Evolutionary conservation across 1,140 invertebrate genomes (phyloP).

Genomic region (Lepidurus packardi): DNA sequence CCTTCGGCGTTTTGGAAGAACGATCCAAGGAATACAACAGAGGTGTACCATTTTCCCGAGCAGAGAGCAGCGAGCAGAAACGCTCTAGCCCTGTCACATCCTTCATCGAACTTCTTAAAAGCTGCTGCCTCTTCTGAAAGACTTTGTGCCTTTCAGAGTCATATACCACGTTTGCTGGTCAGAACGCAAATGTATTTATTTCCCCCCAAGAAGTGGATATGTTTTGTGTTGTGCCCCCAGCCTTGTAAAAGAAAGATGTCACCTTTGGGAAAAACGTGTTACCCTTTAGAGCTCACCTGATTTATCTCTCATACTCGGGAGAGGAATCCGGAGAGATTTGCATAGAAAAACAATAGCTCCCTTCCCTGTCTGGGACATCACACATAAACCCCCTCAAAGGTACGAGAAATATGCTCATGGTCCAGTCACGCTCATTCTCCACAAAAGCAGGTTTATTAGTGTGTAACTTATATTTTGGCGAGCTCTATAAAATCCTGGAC

Average conservation of each 20-base stretch:
- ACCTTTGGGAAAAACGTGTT: slow-evolving; percentile 2
- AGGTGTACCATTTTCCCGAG: background rate
- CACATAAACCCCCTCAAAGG: background rate
- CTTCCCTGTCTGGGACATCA: background rate
- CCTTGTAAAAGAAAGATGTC: background rate
- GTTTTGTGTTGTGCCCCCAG: background rate
- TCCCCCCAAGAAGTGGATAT: background rate
- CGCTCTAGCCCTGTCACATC: background rate
- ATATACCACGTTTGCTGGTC: too few relatives aligned
- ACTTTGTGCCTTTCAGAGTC: background rate
- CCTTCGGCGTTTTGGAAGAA: background rate
- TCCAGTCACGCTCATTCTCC: background rate
- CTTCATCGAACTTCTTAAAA: background rate
- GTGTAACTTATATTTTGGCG: slow-evolving; percentile 10
- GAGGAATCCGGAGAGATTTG: background rate
- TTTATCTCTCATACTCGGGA: background rate
- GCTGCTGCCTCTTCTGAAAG: background rate
- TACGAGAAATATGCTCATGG: background rate
- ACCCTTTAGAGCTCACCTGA: slow-evolving; percentile 6
- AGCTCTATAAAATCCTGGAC: background rate
- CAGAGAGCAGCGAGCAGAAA: background rate
- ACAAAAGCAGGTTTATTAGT: slow-evolving; percentile 19
- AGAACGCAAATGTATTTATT: background rate
- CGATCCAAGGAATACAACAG: too few relatives aligned
- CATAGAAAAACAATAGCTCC: slow-evolving; percentile 18